phyloP scores from a whole-genome alignment of 2,888 invertebrate genomes.

The Hymenopus coronatus region DNA sequence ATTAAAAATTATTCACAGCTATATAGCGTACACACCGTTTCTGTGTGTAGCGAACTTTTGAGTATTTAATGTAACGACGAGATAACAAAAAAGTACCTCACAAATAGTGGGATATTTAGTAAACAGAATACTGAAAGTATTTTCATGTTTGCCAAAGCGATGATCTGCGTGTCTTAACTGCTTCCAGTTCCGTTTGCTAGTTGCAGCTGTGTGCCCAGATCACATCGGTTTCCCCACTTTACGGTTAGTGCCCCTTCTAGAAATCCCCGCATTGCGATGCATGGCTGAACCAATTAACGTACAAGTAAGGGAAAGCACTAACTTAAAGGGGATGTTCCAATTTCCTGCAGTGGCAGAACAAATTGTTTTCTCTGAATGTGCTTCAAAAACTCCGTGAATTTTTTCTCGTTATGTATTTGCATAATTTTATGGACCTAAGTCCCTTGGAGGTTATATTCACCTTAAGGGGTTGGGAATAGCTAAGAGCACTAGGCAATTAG shows the following conservation, averaged over 20 bases:
- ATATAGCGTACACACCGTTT: too few relatives aligned
- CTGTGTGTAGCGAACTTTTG: not conserved
- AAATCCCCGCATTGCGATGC: constrained; percentile 5
- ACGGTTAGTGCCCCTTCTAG: not conserved
- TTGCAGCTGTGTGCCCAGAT: not conserved
- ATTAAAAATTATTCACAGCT: too few relatives aligned
- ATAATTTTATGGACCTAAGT: too few relatives aligned
- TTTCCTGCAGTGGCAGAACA: not conserved
- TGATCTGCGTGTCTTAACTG: not conserved
- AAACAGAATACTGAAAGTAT: not conserved
- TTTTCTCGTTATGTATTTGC: too few relatives aligned
- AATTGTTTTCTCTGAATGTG: too few relatives aligned
- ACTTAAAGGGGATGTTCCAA: not conserved
- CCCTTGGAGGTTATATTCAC: too few relatives aligned
- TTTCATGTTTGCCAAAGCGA: not conserved
- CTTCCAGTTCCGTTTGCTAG: not conserved
- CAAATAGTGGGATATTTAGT: too few relatives aligned
- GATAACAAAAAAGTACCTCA: not conserved
- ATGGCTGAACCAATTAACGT: constrained; percentile 13
- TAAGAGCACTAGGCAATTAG: too few relatives aligned
- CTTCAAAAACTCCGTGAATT: too few relatives aligned
- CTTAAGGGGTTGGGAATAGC: too few relatives aligned
- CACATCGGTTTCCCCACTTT: not conserved
- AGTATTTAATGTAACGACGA: not conserved
- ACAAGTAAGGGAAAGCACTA: not conserved